These are phyloP conservation scores for Gymnocephalus cernua DNA, from an alignment of 2,113 vertebrate genomes.

Conservation along the genomic window DNA sequence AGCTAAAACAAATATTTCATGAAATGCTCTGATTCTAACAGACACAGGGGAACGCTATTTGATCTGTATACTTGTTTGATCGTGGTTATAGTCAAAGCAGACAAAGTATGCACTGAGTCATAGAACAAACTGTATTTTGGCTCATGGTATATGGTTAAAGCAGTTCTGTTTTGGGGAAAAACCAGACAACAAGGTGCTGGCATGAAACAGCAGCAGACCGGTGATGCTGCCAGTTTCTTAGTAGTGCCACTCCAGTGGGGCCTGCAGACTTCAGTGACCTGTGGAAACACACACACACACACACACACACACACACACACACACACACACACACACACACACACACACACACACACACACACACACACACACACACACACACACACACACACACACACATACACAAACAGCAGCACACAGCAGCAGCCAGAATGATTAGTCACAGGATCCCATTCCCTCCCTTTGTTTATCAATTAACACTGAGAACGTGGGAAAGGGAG, in stretches of 20 bases:
- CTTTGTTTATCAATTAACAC: slow-evolving; percentile 87
- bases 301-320: slow-evolving; percentile 46
- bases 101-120: slow-evolving; percentile 47
- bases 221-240: slow-evolving; percentile 52
- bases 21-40: slow-evolving; percentile 9
- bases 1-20: neutral
- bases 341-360: slow-evolving; percentile 45
- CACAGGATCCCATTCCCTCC: slow-evolving; percentile 78
- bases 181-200: slow-evolving; percentile 53
- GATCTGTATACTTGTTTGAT: slow-evolving; percentile 6
- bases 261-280: slow-evolving; percentile 54
- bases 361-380: slow-evolving; percentile 7
- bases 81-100: slow-evolving; percentile 6
- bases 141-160: slow-evolving; percentile 5
- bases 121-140: slow-evolving; percentile 54
- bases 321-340: slow-evolving; percentile 40
- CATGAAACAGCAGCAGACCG: slow-evolving; percentile 52
- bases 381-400: slow-evolving; percentile 22
- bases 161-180: slow-evolving; percentile 39
- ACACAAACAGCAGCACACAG: slow-evolving; percentile 39
- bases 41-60: neutral
- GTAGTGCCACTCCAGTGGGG: slow-evolving; percentile 45
- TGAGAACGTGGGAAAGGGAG: slow-evolving; percentile 85
- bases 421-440: slow-evolving; percentile 79
- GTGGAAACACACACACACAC: slow-evolving; percentile 38